phyloP scores from a whole-genome alignment of 2,797 vertebrate species.

The Iguana delicatissima region DNA sequence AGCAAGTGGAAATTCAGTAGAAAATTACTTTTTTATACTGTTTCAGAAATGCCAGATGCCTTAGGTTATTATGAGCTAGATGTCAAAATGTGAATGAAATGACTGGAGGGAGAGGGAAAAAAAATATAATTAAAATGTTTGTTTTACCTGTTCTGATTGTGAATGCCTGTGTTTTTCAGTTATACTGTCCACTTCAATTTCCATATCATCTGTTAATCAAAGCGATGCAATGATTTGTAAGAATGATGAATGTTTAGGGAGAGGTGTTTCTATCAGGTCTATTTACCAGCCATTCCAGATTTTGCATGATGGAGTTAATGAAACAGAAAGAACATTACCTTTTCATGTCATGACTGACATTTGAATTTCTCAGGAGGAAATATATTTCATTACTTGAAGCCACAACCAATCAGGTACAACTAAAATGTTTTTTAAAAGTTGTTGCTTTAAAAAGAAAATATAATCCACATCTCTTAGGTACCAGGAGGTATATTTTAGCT shows the following conservation, averaged over 20 bases:
- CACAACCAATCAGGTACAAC: background rate
- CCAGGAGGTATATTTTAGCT: constrained; percentile 2
- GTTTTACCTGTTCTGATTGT: background rate
- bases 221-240: background rate
- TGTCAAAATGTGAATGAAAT: background rate
- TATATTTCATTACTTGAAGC: background rate
- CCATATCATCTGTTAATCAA: background rate
- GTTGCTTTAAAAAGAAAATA: background rate
- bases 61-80: background rate
- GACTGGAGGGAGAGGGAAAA: background rate
- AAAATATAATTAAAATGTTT: background rate
- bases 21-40: background rate
- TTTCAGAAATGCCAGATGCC: background rate
- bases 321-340: constrained; percentile 6
- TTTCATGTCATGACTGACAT: background rate
- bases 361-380: background rate
- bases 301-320: background rate
- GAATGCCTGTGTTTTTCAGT: background rate
- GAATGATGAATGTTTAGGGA: background rate
- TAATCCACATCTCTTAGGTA: background rate
- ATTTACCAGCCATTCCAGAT: constrained; percentile 27
- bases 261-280: constrained; percentile 6
- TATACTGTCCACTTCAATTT: background rate
- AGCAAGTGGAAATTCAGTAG: background rate
- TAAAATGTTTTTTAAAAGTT: background rate